Evolutionary conservation across 2,888 invertebrate species (phyloP).

Genomic region (Macrostomum cliftonense): DNA sequence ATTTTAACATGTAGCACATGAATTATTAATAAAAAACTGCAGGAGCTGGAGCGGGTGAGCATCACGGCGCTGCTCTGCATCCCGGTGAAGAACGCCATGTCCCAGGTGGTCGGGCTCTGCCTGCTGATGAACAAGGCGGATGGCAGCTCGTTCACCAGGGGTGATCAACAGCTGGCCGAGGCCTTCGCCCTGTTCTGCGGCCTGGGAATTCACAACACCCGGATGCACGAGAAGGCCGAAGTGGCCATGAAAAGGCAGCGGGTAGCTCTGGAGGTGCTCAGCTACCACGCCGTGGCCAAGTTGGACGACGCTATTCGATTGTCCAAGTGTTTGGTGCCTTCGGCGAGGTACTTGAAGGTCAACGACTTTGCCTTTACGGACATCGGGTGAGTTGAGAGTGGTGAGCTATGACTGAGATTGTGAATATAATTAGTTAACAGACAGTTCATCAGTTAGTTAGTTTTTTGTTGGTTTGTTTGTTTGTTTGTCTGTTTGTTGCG

Average conservation of each 20-base stretch:
- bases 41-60: conserved; percentile 7
- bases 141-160: conserved; percentile 42
- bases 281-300: conserved; percentile 81
- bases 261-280: conserved; percentile 79
- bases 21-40: no score
- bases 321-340: conserved; percentile 17
- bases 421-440: no score
- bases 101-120: conserved; percentile 66
- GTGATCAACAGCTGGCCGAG: conserved; percentile 18
- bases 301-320: conserved; percentile 63
- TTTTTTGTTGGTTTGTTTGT: no score
- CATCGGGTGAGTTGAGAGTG: background rate
- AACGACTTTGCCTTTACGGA: conserved; percentile 40
- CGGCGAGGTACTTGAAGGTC: conserved; percentile 47
- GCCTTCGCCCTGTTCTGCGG: conserved; percentile 93
- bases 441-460: no score
- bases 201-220: conserved; percentile 82
- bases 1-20: no score
- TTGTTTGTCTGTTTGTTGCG: no score
- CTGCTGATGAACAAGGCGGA: conserved; percentile 79
- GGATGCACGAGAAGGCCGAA: conserved; percentile 90
- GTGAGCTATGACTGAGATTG: no score
- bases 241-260: conserved; percentile 89
- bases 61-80: conserved; percentile 73
- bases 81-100: conserved; percentile 76